Evolutionary conservation across 1,140 invertebrate genomes (phyloP).

Genomic region (Cotesia glomerata): DNA sequence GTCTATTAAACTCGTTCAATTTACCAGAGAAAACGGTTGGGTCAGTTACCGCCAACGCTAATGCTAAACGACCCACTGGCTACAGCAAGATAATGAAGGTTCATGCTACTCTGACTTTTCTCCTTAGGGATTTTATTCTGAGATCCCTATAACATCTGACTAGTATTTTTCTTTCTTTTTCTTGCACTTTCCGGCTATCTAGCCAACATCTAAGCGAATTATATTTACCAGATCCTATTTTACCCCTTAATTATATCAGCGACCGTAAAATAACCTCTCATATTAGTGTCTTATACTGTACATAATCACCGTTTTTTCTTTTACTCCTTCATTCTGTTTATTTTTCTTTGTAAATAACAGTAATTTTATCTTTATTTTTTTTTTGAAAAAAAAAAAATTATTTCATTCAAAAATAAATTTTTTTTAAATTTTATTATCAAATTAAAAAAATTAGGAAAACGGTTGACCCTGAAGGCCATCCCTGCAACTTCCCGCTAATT

Average conservation of each 20-base stretch:
- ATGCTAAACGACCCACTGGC: constrained; percentile 48
- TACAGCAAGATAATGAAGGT: constrained; percentile 61
- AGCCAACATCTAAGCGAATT: constrained; percentile 60
- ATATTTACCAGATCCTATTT: constrained; percentile 49
- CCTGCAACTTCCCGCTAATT: too few species aligned
- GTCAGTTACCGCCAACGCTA: constrained; percentile 57
- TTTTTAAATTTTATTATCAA: too few species aligned
- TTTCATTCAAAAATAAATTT: too few species aligned
- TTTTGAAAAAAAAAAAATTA: too few species aligned
- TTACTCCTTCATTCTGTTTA: too few species aligned
- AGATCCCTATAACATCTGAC: not conserved
- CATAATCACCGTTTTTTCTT: not conserved
- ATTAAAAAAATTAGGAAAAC: too few species aligned
- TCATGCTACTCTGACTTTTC: constrained; percentile 40
- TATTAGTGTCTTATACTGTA: constrained; percentile 8
- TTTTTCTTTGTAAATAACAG: too few species aligned
- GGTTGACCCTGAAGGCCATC: too few species aligned
- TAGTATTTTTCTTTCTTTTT: constrained; percentile 13
- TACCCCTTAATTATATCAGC: constrained; percentile 30
- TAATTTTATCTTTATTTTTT: too few species aligned
- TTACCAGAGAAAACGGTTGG: constrained; percentile 54
- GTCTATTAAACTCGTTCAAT: constrained; percentile 57
- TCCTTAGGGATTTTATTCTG: constrained; percentile 26
- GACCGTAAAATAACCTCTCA: not conserved
- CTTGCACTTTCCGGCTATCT: constrained; percentile 25